A percentile compares a stretch with the other conserved stretches of the same genome.
Evolutionary conservation across 1,140 invertebrate species (phyloP).

Genomic region (Linepithema humile): DNA sequence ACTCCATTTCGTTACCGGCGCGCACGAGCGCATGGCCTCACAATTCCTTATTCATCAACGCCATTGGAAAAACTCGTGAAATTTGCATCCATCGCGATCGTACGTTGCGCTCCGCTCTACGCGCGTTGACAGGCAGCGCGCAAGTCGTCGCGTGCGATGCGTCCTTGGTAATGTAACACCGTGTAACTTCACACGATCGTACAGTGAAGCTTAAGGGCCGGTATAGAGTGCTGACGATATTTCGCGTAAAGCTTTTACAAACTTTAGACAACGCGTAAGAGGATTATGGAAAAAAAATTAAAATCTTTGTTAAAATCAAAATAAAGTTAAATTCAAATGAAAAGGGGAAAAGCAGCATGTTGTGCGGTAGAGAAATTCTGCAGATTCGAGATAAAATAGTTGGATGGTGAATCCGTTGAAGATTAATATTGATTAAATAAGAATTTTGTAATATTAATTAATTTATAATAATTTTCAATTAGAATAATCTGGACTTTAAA

Average conservation of each 20-base stretch:
- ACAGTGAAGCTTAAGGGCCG: neutral
- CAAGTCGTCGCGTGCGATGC: too few species aligned
- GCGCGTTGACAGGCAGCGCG: neutral
- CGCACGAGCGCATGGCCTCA: slow-evolving; percentile 32
- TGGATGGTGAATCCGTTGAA: neutral
- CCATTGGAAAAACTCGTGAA: slow-evolving; percentile 70
- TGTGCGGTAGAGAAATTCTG: too few species aligned
- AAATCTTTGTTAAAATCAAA: too few species aligned
- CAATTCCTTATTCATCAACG: slow-evolving; percentile 76
- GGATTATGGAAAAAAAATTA: too few species aligned
- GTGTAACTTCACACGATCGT: neutral
- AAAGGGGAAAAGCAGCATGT: too few species aligned
- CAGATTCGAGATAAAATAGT: neutral
- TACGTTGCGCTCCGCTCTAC: slow-evolving; percentile 12
- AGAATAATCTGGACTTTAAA: too few species aligned
- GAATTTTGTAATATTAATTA: too few species aligned
- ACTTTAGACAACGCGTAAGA: neutral
- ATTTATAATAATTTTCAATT: neutral
- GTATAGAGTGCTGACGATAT: neutral
- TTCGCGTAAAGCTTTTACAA: neutral
- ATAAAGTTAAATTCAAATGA: too few species aligned
- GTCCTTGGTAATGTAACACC: neutral
- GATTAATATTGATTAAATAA: neutral
- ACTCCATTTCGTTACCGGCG: slow-evolving; percentile 36
- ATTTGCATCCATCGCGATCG: slow-evolving; percentile 66